Conservation (phyloP, 2,888 invertebrate species). For the Orthosia gothica region DNA sequence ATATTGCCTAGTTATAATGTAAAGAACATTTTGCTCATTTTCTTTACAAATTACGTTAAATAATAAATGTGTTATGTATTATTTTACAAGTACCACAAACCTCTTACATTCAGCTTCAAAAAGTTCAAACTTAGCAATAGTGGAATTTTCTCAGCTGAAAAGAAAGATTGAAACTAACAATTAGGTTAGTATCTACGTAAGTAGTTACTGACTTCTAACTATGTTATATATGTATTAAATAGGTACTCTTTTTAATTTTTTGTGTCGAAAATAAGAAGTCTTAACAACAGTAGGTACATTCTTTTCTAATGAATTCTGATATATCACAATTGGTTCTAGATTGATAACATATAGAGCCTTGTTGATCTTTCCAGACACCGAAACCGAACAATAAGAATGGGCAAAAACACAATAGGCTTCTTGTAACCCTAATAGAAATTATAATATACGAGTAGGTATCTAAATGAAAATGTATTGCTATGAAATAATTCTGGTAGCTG, state of each 20-base stretch:
- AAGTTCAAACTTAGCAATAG: background rate
- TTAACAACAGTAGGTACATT: background rate
- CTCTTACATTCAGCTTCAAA: constrained; percentile 10
- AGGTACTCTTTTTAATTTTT: background rate
- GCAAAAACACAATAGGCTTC: constrained; percentile 10
- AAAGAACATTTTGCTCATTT: background rate
- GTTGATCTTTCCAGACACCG: constrained; percentile 9
- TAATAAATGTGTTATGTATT: background rate
- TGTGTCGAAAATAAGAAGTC: background rate
- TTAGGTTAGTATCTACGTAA: background rate
- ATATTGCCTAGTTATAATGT: background rate
- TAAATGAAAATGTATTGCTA: background rate
- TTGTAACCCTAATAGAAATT: background rate
- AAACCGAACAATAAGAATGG: background rate
- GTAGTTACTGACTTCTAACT: background rate
- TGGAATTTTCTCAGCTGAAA: background rate
- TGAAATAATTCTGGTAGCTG: background rate
- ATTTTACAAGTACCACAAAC: background rate
- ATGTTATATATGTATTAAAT: too few relatives aligned
- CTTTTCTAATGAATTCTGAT: background rate
- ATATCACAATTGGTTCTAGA: background rate
- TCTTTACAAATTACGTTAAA: too few relatives aligned
- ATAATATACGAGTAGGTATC: background rate
- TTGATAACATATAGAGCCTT: background rate
- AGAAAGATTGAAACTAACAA: background rate